These are phyloP conservation scores for Beris chalybata DNA, from an alignment of 2,888 invertebrate species.

Conservation along the genomic window DNA sequence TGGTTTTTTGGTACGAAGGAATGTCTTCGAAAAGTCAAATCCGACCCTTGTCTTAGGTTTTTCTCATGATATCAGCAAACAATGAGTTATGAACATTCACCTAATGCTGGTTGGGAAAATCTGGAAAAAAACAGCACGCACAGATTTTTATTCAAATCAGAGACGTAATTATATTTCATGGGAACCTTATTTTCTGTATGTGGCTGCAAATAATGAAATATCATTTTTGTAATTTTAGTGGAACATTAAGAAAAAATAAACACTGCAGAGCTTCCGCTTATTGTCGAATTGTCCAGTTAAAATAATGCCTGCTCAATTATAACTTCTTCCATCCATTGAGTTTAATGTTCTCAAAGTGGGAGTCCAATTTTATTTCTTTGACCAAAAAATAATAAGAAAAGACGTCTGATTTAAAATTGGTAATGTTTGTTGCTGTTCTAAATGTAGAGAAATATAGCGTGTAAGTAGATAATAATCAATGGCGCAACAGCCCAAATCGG, in stretches of 20 bases:
- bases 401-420: too few species aligned
- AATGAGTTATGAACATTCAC: constrained; percentile 21
- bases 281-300: constrained; percentile 18
- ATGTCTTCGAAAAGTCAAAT: constrained; percentile 9
- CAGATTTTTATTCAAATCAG: constrained; percentile 33
- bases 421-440: too few species aligned
- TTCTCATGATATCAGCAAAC: constrained; percentile 24
- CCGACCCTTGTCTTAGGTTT: constrained; percentile 1
- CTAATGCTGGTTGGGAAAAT: constrained; percentile 10
- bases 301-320: too few species aligned
- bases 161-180: constrained; percentile 34
- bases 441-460: too few species aligned
- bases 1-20: constrained; percentile 19
- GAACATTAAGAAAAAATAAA: constrained; percentile 25
- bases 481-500: too few species aligned
- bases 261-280: constrained; percentile 29
- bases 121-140: constrained; percentile 29
- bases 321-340: too few species aligned
- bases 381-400: too few species aligned
- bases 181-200: constrained; percentile 23
- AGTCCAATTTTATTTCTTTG: too few species aligned
- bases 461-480: too few species aligned
- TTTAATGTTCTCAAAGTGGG: too few species aligned
- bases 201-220: constrained; percentile 17
- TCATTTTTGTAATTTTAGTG: constrained; percentile 26